Base-by-base conservation (phyloP, 2,888 invertebrate genomes). In the Exocentrus adspersus region DNA sequence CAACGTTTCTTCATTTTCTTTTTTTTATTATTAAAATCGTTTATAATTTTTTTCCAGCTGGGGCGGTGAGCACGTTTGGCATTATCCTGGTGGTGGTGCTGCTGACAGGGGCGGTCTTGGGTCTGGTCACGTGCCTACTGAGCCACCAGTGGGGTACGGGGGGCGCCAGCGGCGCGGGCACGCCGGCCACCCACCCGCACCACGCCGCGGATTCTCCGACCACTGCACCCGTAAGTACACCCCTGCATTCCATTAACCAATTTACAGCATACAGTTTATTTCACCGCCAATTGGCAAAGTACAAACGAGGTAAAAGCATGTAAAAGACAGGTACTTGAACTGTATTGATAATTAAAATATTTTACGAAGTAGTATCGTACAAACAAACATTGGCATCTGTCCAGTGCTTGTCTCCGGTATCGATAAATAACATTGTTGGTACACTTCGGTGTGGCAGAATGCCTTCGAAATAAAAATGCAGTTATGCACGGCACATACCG, bases 101-200 rank as follows among this genome's bases (percentile, higher is more conserved):
- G 71, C 75, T 80, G 74, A 73, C 80, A 72, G 78, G 79, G 71
- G 76, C 78, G 72, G 78, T 79, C 66, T 77, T 81, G 78, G 80
- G 81, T 74, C 79, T 81, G 75, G 79, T 79, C 85, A 85, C 84
- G 85, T 86, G 85, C 80, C 78, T 84, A 84, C 85, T 86, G 86
- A 86, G 85, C 85, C 86, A 86, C 84, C 86, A 85, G 85, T 65
- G 69, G 72, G 70, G 66, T 73, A 76, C 59, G 75, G 74, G 75
- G 72, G 77, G 78, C 73, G 78, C 76, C 71, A 71, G 70, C 69
- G 77, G 74, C 74, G 75, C 65, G 62, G 65, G 54, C 48, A 76
- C 78, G 76, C 67, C 67, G 46, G 77, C 78, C 72, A 77, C 79
- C 77, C 75, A 77, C 75, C 79, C 80, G 78, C 77, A 79, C 76